Evolutionary conservation across 2,888 invertebrate species (phyloP), one percentile per base, ranked within the genome.

Genomic region (Napeogenes inachia): DNA sequence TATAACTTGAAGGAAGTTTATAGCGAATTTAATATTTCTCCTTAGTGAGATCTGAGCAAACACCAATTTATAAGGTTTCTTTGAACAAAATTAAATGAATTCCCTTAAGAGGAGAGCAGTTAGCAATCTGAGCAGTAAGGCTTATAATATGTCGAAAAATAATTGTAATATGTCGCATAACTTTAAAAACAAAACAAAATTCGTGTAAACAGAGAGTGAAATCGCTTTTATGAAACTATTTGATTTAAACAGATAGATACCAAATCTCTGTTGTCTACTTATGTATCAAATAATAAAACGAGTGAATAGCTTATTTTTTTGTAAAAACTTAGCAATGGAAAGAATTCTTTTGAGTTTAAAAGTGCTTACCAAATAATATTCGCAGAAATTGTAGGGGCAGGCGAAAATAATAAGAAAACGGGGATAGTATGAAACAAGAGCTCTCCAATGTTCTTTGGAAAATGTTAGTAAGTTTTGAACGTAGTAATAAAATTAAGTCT

Each of bases 381-480:
- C 45, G 55, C 54, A 47, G 13, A 59, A 42, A 54, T 30, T 60
- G 56, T 60, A 56, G 56, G 57, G 35, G 45, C 55, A 30, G 53
- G 54, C 53, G 53, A 60, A 60, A 57, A 55, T 59, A 50, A 62
- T 46, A 61, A 59, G 42, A 54, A 46, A 10, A 12, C 53, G 60
- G 57, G 62, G 53, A 45, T 59, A 35, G 38, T 59, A 35, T 33
- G 50, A 53, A 57, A 54, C 45, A 62, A 65, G 60, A 56, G 50
- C 47, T 56, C 61, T 65, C 54, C 53, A 59, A 61, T 61, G 47
- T 63, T 57, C 53, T 32, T 56, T 61, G 33, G 50, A 63, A 61
- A 57, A 65, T 64, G 58, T 66, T 68, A 50, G 61, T 57, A 59
- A 57, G 38, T 47, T 59, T 56, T 47, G 54, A 35, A n/a, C 13